Percentiles rank a stretch among this genome's conserved stretches.
These are phyloP conservation scores for Pteropus rufus DNA, from an alignment of 2,797 vertebrate genomes.

Conservation along the genomic window DNA sequence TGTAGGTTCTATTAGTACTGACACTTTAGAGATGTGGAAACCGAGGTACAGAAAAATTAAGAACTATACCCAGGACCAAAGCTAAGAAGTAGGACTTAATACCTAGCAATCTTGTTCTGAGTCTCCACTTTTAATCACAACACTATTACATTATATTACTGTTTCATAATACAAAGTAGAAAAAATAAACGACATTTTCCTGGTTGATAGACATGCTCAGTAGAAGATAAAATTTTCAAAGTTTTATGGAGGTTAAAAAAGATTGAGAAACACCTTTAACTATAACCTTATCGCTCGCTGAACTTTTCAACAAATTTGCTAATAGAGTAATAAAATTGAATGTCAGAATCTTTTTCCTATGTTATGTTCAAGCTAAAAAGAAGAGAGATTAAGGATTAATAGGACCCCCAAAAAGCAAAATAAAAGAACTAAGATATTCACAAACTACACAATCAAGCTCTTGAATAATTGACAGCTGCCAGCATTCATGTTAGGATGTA, in stretches of 20 bases:
- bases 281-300: not conserved
- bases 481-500: not conserved
- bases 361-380: not conserved
- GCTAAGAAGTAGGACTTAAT: not conserved
- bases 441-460: not conserved
- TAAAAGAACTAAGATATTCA: not conserved
- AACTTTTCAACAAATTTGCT: conserved; percentile 35
- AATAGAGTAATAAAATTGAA: not conserved
- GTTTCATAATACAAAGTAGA: not conserved
- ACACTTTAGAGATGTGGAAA: not conserved
- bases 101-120: not conserved
- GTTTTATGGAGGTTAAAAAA: not conserved
- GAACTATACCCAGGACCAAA: not conserved
- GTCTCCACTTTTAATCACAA: not conserved
- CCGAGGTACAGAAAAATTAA: not conserved
- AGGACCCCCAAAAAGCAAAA: not conserved
- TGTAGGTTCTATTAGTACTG: not conserved
- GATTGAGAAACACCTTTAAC: not conserved
- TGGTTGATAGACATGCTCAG: not conserved
- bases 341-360: not conserved
- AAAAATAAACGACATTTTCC: not conserved
- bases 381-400: not conserved
- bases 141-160: not conserved
- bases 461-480: not conserved
- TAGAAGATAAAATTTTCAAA: not conserved